Evolutionary conservation across 2,888 invertebrate species (phyloP).

Genomic region (Glaucopsyche alexis): DNA sequence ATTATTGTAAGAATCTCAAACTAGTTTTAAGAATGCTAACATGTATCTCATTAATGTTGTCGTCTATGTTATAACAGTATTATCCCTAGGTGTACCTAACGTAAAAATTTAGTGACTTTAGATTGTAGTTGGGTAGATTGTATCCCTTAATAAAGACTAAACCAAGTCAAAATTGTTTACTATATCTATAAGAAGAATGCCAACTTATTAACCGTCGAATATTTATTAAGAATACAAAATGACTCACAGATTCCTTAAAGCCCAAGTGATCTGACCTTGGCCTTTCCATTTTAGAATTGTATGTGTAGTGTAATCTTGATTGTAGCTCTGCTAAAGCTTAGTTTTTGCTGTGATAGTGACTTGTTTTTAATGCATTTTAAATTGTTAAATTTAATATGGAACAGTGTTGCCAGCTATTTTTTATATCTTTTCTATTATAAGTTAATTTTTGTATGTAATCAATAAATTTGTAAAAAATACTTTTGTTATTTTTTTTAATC

Average conservation of each 20-base stretch:
- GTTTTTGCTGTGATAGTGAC: constrained; percentile 29
- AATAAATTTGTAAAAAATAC: constrained; percentile 54
- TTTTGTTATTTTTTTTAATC: constrained; percentile 60
- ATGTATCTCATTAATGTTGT: constrained; percentile 31
- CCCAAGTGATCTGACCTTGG: constrained; percentile 22
- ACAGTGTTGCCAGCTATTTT: constrained; percentile 53
- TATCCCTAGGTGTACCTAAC: constrained; percentile 11
- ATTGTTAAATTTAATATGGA: constrained; percentile 31
- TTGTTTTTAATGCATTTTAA: constrained; percentile 26
- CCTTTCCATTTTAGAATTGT: constrained; percentile 21
- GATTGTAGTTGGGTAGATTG: constrained; percentile 24
- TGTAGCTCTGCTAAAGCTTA: constrained; percentile 24
- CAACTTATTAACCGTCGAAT: not conserved
- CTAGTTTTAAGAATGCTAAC: constrained; percentile 26
- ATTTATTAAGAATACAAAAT: not conserved
- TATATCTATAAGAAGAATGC: constrained; percentile 6
- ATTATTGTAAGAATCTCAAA: constrained; percentile 27
- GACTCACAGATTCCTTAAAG: constrained; percentile 9
- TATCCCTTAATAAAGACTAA: constrained; percentile 21
- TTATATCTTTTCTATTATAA: constrained; percentile 51
- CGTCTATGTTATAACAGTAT: constrained; percentile 22
- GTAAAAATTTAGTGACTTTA: constrained; percentile 8
- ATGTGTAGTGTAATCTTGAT: constrained; percentile 3
- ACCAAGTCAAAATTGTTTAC: constrained; percentile 1
- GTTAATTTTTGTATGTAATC: constrained; percentile 54